A percentile compares a stretch with the other conserved stretches of the same genome.
Conservation (phyloP, 2,888 invertebrate species). For the Nomada fucata region DNA sequence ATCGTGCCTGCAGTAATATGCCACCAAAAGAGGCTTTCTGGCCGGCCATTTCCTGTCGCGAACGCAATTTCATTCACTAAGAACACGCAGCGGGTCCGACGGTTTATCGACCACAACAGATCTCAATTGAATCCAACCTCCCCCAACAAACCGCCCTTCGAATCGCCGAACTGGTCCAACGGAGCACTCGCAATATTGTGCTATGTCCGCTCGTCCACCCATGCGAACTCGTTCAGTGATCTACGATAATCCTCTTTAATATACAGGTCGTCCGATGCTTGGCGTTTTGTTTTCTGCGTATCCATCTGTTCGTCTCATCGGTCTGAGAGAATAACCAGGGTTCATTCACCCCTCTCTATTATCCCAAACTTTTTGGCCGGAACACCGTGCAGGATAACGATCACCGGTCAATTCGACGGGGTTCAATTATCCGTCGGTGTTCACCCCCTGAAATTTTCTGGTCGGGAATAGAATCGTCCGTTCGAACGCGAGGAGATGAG, state of each 20-base stretch:
- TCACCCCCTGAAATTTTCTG: not conserved
- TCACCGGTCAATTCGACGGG: slow-evolving; percentile 43
- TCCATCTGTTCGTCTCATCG: not conserved
- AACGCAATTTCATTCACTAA: slow-evolving; percentile 16
- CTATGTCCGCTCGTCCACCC: not conserved
- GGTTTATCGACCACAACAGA: slow-evolving; percentile 33
- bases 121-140: slow-evolving; percentile 32
- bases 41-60: slow-evolving; percentile 18
- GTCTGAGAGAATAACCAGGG: not conserved
- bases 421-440: slow-evolving; percentile 37
- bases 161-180: slow-evolving; percentile 23
- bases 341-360: not conserved
- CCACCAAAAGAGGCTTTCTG: slow-evolving; percentile 1
- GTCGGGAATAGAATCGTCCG: slow-evolving; percentile 19
- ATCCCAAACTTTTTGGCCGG: too few relatives aligned
- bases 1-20: not conserved
- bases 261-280: not conserved
- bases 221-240: not conserved
- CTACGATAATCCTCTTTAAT: slow-evolving; percentile 27
- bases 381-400: slow-evolving; percentile 44
- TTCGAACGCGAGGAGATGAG: not conserved
- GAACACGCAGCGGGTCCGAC: not conserved
- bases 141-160: not conserved
- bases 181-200: slow-evolving; percentile 12
- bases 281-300: not conserved